phyloP scores from a whole-genome alignment of 1,140 invertebrate genomes.

The Tenebrio molitor region DNA sequence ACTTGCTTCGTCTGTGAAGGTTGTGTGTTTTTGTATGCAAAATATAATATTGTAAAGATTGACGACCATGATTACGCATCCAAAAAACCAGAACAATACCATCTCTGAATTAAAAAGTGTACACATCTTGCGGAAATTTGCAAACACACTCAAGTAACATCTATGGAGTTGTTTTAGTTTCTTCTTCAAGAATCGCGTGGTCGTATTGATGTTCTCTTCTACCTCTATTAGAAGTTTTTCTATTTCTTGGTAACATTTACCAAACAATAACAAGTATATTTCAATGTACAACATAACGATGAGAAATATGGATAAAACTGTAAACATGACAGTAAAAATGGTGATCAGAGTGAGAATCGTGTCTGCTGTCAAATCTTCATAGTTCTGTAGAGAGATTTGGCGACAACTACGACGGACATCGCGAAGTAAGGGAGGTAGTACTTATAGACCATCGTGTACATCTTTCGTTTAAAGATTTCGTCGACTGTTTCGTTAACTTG shows the following conservation, averaged over 20 bases:
- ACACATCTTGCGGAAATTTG: not conserved
- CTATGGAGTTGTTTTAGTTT: not conserved
- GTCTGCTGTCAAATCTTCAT: not conserved
- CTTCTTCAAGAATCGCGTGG: not conserved
- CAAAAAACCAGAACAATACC: not conserved
- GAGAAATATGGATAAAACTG: not conserved
- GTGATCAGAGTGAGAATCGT: not conserved
- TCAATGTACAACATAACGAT: not conserved
- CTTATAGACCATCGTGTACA: not conserved
- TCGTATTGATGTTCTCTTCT: too few species aligned
- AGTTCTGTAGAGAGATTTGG: not conserved
- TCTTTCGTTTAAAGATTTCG: not conserved
- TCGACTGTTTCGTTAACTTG: not conserved
- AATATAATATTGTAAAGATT: too few species aligned
- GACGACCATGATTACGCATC: not conserved
- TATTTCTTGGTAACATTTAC: not conserved
- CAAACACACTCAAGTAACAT: not conserved
- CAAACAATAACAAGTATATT: not conserved
- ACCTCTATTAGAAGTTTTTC: not conserved
- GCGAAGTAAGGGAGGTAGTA: too few species aligned
- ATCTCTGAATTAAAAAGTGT: not conserved
- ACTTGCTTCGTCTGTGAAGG: too few species aligned
- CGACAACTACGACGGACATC: too few species aligned
- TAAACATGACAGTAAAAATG: not conserved
- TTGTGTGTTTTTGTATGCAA: too few species aligned